These are phyloP conservation scores for Cyclophora punctaria DNA, from an alignment of 2,888 invertebrate species.

Conservation along the genomic window DNA sequence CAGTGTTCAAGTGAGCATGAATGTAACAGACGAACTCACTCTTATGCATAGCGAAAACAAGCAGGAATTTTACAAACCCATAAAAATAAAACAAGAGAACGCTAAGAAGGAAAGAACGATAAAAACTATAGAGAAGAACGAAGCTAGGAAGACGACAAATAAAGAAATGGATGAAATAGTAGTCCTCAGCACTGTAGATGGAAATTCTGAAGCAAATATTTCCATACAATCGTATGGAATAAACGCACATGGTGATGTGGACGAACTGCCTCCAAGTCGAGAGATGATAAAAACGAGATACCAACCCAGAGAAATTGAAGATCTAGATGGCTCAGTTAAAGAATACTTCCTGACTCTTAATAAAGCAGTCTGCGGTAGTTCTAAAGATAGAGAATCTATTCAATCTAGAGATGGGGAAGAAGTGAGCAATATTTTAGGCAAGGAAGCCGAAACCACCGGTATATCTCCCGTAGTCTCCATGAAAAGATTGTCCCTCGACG, in stretches of 20 bases:
- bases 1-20: slow-evolving; percentile 16
- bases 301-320: slow-evolving; percentile 35
- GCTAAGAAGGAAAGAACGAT: neutral
- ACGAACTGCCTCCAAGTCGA: slow-evolving; percentile 42
- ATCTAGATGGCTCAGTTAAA: slow-evolving; percentile 30
- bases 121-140: slow-evolving; percentile 1
- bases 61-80: neutral
- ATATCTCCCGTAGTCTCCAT: slow-evolving; percentile 27
- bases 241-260: slow-evolving; percentile 43
- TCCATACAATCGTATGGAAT: slow-evolving; percentile 49
- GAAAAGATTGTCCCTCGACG: slow-evolving; percentile 26
- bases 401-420: neutral
- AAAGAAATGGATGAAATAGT: slow-evolving; percentile 2
- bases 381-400: slow-evolving; percentile 7
- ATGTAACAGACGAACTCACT: slow-evolving; percentile 23
- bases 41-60: slow-evolving; percentile 10
- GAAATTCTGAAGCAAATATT: slow-evolving; percentile 6
- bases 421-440: slow-evolving; percentile 1
- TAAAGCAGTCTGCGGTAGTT: slow-evolving; percentile 20
- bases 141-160: neutral
- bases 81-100: slow-evolving; percentile 1
- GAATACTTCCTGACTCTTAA: slow-evolving; percentile 40
- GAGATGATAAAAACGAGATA: slow-evolving; percentile 27
- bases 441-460: neutral
- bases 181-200: slow-evolving; percentile 1